Percentiles rank a stretch among this genome's conserved stretches.
Evolutionary conservation across 2,888 invertebrate genomes (phyloP).

Genomic region (Monoplex corrugatus): DNA sequence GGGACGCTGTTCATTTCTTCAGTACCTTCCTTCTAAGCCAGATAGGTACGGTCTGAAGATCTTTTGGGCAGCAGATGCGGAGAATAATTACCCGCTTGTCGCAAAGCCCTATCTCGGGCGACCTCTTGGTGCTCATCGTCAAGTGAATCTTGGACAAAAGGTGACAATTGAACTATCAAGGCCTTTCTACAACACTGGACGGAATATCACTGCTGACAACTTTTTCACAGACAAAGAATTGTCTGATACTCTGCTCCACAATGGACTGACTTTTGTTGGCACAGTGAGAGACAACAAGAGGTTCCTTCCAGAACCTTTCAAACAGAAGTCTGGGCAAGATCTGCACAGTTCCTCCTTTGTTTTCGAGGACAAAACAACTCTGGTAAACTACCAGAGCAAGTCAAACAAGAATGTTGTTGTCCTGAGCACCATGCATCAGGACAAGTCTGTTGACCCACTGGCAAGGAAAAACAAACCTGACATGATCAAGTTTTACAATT

Average conservation of each 20-base stretch:
- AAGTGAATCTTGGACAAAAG: no score
- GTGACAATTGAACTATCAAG: no score
- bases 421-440: not conserved
- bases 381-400: conserved; percentile 5
- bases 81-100: conserved; percentile 28
- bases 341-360: not conserved
- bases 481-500: not conserved
- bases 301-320: conserved; percentile 27
- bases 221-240: conserved; percentile 24
- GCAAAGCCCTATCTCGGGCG: conserved; percentile 25
- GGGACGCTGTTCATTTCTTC: conserved; percentile 40
- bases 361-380: not conserved
- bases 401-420: not conserved
- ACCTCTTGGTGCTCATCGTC: not conserved
- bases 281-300: conserved; percentile 21
- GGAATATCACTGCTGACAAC: not conserved
- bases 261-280: conserved; percentile 35
- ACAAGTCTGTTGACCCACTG: no score
- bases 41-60: conserved; percentile 42
- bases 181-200: no score
- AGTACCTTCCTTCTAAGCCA: conserved; percentile 44
- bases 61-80: conserved; percentile 25
- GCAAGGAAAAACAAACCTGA: not conserved
- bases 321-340: not conserved
- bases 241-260: not conserved